Conservation (phyloP, 2,797 vertebrate genomes). For the Hypotaenidia philippensis region DNA sequence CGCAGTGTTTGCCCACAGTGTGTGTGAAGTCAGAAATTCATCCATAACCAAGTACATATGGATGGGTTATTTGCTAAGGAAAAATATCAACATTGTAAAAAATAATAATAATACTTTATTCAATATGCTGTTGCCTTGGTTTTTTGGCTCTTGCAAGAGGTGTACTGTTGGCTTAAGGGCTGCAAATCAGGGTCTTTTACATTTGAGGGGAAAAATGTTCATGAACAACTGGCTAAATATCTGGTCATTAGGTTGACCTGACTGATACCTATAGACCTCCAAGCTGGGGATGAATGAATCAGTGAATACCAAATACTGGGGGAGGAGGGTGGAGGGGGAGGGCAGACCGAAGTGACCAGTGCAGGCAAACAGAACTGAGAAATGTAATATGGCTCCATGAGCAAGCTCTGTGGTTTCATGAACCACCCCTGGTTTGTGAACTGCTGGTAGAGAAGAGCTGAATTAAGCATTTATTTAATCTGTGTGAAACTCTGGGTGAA, state of each 20-base stretch:
- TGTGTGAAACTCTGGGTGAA: constrained; percentile 25
- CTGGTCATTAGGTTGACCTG: not conserved
- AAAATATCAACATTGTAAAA: not conserved
- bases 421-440: not conserved
- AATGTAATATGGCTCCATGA: not conserved
- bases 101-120: not conserved
- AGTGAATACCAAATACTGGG: not conserved
- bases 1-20: not conserved
- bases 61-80: not conserved
- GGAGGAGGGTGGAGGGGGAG: too few species aligned
- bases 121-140: not conserved
- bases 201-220: not conserved
- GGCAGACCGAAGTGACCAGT: not conserved
- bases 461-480: constrained; percentile 28
- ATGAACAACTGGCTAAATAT: not conserved
- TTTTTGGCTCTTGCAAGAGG: not conserved
- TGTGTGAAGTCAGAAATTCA: not conserved
- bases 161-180: not conserved
- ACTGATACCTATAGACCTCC: not conserved
- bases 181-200: not conserved
- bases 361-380: not conserved
- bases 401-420: not conserved
- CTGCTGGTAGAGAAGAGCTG: not conserved
- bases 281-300: not conserved
- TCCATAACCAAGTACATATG: not conserved